Evolutionary conservation across 1,140 invertebrate species (phyloP).

Genomic region (Odontomachus brunneus): DNA sequence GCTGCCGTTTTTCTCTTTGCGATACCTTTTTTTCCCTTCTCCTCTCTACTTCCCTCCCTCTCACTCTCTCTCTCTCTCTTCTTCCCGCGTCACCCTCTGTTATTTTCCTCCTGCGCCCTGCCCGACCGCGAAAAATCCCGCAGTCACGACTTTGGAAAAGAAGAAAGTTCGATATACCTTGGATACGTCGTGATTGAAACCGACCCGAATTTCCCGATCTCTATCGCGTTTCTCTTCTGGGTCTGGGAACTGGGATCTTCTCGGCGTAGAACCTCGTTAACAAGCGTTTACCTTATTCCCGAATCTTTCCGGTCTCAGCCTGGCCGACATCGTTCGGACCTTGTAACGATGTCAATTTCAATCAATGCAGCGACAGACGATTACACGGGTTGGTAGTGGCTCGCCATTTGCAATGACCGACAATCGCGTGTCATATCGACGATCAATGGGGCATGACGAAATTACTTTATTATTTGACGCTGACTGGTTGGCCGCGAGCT

Average conservation of each 20-base stretch:
- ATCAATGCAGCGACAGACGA: background rate
- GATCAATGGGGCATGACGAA: conserved; percentile 17
- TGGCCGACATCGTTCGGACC: no score
- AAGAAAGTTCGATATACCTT: conserved; percentile 40
- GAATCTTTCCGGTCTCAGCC: background rate
- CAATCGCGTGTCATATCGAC: conserved; percentile 28
- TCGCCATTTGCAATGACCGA: background rate
- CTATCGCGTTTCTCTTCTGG: conserved; percentile 28
- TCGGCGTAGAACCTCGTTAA: background rate
- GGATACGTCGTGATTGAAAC: conserved; percentile 48
- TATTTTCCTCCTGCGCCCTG: background rate
- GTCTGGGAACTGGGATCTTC: background rate
- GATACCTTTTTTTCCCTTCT: conserved; percentile 32
- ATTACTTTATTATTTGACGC: conserved; percentile 49
- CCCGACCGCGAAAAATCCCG: conserved; percentile 62
- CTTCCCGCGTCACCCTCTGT: background rate
- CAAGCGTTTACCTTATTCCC: background rate
- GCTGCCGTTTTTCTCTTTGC: conserved; percentile 71
- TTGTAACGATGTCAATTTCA: conserved; percentile 9
- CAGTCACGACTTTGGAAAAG: conserved; percentile 49
- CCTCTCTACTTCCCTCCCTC: background rate
- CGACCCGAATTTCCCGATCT: conserved; percentile 17
- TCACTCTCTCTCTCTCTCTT: conserved; percentile 30
- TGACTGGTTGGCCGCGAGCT: conserved; percentile 16
- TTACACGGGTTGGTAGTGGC: background rate